Base-by-base conservation (phyloP, 2,888 invertebrate genomes). In the Thymelicus lineola region DNA sequence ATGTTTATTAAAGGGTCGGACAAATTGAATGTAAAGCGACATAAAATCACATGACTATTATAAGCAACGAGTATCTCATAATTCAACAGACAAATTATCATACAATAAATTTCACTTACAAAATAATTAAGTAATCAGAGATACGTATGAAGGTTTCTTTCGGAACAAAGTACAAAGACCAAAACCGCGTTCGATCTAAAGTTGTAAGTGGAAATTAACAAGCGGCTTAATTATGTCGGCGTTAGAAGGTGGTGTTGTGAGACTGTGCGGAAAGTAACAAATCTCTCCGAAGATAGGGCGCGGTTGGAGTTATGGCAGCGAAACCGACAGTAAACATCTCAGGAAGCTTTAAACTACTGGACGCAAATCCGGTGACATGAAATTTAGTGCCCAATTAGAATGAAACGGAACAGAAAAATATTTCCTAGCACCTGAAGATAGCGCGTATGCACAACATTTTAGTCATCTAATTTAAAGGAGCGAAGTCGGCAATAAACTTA, bases 211-310 rank as follows among this genome's bases (percentile, higher is more conserved):
- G 73, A 71, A 79, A 80, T 81, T 78, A 83, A 79, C 78, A 74
- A 80, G 80, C 78, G 74, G 74, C 73, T 74, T 77, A 79, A 79
- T 79, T 80, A 79, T 78, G 81, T 79, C 78, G 73, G 72, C 77
- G 75, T 77, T 80, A 78, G 82, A 82, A 84, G 78, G 75, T 76
- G 75, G 75, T 62, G 57, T 46, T 68, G 66, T 58, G 62, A 67
- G 45, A 28, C 53, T 74, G 70, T 70, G 72, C 75, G 77, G 78
- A 73, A 72, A 76, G 76, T 75, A 78, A 76, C 76, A 75, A 73
- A 79, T 83, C 84, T 86, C 84, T 84, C 83, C 72, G 62, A 66
- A 81, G 81, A 80, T 83, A 80, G 77, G 75, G 66, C 66, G 62
- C 70, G 72, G 71, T 72, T 74, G 71, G 72, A 76, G 75, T 74